Base-by-base conservation (phyloP, 2,888 invertebrate species). In the Orthonevra nobilis region DNA sequence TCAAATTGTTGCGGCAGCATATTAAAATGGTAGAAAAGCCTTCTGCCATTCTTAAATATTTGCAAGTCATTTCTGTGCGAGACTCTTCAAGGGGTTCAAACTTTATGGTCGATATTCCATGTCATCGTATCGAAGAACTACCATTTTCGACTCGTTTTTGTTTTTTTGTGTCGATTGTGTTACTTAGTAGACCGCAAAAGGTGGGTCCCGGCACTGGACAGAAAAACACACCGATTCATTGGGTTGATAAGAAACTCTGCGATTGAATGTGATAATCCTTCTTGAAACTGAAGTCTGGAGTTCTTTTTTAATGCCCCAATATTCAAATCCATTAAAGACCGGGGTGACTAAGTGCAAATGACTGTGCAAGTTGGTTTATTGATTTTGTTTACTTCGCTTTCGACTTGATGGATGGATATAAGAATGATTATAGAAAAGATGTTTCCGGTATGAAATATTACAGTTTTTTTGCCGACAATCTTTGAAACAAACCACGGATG, bases 1-100 rank as follows among this genome's bases (percentile, higher is more conserved):
- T 60, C 63, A 77, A n/a, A 77, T 77, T 77, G 77, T 77, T 77
- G 72, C 77, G 17, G 77, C 77, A 77, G 72, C 64, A 77, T 64
- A 69, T n/a, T n/a, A n/a, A n/a, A n/a, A 75, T 75, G 42, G 56
- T 23, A 23, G 38, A 26, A 7, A 14, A 23, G n/a, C n/a, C n/a
- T n/a, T 38, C 54, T 69, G 48, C 40, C 77, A 77, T 70, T 72
- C 68, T 34, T n/a, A n/a, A n/a, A n/a, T n/a, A n/a, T n/a, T n/a
- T 64, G 77, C 72, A 64, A 72, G 77, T 77, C 77, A 77, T 60
- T 40, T 28, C 34, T 38, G 26, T 44, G 52, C 46, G 56, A 36
- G 32, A 54, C n/a, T 32, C n/a, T n/a, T 10, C 10, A 10, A 4
- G 32, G n/a, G 12, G 32, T 32, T 10, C 4, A 10, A 32, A 10